Evolutionary conservation across 2,888 invertebrate genomes (phyloP), one percentile per base, ranked within the genome.

Genomic region (Cheilosia impressa): DNA sequence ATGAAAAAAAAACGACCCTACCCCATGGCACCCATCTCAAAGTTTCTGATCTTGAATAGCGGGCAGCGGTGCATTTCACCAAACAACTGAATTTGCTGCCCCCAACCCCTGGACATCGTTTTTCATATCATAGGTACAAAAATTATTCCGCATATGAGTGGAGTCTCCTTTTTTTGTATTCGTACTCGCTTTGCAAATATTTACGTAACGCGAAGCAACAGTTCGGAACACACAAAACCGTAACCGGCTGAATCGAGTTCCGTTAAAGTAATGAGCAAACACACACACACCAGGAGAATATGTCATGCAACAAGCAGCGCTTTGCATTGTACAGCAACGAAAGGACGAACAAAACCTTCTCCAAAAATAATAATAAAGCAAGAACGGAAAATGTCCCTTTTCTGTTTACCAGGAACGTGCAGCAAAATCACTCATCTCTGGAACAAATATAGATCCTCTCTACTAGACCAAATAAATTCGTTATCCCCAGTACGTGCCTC

Each of bases 401-500:
- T 53, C 71, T 63, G n/a, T 55, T 50, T 50, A 50, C 58, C 24
- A 71, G 13, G 10, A 4, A 57, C 27, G 58, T 58, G 15, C 10
- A 2, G 17, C 22, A 13, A 10, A 5, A 22, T n/a, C 10, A 10
- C 53, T 62, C 34, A 22, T 53, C 34, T 24, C 66, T 27, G 45
- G 43, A 57, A 52, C 43, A 83, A 72, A 72, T 57, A 78, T 10
- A 52, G 50, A 55, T 63, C 71, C 66, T 65, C 45, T 58, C 43
- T 31, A 75, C 34, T 41, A 75, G 66, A 71, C 75, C 73, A 69
- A 80, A 80, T 84, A 60, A 73, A 84, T 58, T 60, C 71, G 80
- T 82, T 80, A 85, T 85, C 85, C 85, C 57, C 63, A 58, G 89
- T 88, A 91, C 92, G 92, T 91, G 91, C 90, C 90, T 89, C 89